Evolutionary conservation across 2,888 invertebrate species (phyloP), one percentile per base, ranked within the genome.

Genomic region (Agrotis segetum): DNA sequence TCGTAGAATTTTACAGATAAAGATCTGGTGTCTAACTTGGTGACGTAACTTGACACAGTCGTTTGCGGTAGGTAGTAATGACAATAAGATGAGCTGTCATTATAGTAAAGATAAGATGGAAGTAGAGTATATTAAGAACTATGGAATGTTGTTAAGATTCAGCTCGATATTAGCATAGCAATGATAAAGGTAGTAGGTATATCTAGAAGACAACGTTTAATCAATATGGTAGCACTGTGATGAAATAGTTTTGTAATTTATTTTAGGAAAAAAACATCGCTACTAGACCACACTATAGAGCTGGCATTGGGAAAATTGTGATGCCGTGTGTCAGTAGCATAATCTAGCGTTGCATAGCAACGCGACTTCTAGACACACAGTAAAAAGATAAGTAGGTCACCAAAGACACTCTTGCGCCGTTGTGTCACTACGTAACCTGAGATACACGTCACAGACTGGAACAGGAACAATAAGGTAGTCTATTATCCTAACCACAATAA

Each of bases 351-450:
- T n/a, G n/a, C n/a, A n/a, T n/a, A n/a, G n/a, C n/a, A n/a, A n/a
- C n/a, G n/a, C n/a, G n/a, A n/a, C n/a, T n/a, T n/a, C n/a, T n/a
- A n/a, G n/a, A n/a, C n/a, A n/a, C n/a, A 65, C 21, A 6, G 14
- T 21, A 34, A 0, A 50, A 13, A 17, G 21, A 11, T 24, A 50
- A 75, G 24, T 61, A 50, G 61, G 53, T 46, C 76, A 68, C 11
- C 34, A 74, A 9, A 56, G 11, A 34, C 17, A 34, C 53, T 53
- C 9, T 14, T 21, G 29, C 1, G 6, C 56, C 49, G 49, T 29
- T 29, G 67, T 62, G 73, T 52, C 7, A 14, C n/a, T 44, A 14
- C 16, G 59, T 69, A 79, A 79, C 62, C 9, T 69, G 65, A 78
- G 65, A 58, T 29, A 47, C 14, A 46, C 19, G 68, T 62, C 67